A percentile compares a stretch with the other conserved stretches of the same genome.
These are phyloP conservation scores for Dolichoris vasculosae DNA, from an alignment of 1,140 invertebrate species.

Conservation along the genomic window DNA sequence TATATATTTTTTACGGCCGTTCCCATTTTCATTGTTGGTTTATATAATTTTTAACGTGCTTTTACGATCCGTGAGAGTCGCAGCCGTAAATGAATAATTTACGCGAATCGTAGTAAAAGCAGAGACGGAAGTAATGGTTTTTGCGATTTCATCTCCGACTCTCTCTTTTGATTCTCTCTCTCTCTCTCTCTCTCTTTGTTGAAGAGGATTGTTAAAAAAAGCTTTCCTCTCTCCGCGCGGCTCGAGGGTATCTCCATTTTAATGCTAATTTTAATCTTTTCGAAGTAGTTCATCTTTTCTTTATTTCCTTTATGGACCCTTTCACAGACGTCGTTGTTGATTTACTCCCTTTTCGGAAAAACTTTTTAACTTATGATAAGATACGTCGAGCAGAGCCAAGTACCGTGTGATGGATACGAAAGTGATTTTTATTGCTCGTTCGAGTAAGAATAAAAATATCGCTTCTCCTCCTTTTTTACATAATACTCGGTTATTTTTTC, in stretches of 20 bases:
- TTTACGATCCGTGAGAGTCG: conserved; percentile 21
- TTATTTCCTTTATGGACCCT: conserved; percentile 14
- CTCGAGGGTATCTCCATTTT: not conserved
- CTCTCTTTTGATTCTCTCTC: conserved; percentile 13
- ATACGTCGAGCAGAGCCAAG: not conserved
- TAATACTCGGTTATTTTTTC: not conserved
- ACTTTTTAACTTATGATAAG: conserved; percentile 14
- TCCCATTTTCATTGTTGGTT: conserved; percentile 34
- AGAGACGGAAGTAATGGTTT: conserved; percentile 35
- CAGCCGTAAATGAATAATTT: conserved; percentile 28
- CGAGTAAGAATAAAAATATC: conserved; percentile 8
- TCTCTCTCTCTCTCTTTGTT: too few relatives aligned
- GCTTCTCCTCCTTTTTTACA: not conserved
- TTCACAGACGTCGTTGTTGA: not conserved
- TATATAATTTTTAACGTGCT: conserved; percentile 42
- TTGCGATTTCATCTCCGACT: conserved; percentile 21
- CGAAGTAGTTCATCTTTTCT: conserved; percentile 30
- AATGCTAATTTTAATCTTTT: conserved; percentile 35
- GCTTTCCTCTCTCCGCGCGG: not conserved
- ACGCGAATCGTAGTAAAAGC: conserved; percentile 21
- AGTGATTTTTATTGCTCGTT: not conserved
- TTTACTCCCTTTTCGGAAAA: conserved; percentile 16
- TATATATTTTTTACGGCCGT: not conserved
- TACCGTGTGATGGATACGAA: conserved; percentile 3
- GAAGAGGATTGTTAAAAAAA: conserved; percentile 24